Conservation (phyloP, 2,888 invertebrate species). For the Piscicola geometra region DNA sequence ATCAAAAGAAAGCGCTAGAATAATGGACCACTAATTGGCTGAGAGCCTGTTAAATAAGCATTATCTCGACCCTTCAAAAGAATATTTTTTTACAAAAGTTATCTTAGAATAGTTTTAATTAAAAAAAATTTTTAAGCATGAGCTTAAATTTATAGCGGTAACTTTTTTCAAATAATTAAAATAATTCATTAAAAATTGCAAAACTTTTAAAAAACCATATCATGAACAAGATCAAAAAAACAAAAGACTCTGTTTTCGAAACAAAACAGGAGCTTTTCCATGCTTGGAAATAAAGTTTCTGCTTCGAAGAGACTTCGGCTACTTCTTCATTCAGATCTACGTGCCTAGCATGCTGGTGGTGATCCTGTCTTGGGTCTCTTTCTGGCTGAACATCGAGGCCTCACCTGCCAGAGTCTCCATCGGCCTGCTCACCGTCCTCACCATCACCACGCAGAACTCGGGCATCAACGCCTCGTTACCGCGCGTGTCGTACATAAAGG, state of each 20-base stretch:
- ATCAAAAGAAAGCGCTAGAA: no score
- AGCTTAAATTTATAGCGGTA: no score
- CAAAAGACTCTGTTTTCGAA: not conserved
- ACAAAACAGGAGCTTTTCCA: constrained; percentile 42
- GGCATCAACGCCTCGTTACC: constrained; percentile 83
- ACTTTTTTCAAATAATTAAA: no score
- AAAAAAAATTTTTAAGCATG: no score
- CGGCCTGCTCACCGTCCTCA: constrained; percentile 74
- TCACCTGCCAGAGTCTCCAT: constrained; percentile 83
- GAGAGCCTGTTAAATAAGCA: no score
- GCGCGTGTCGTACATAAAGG: constrained; percentile 85
- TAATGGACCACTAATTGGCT: no score
- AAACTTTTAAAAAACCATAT: no score
- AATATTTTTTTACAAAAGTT: no score
- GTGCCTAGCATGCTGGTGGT: constrained; percentile 60
- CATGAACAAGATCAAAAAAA: no score
- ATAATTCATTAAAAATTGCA: no score
- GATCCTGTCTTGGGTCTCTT: constrained; percentile 93
- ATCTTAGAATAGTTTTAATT: no score
- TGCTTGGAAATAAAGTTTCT: constrained; percentile 42
- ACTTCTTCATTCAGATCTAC: constrained; percentile 45
- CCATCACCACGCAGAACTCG: constrained; percentile 79
- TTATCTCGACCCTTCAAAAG: no score
- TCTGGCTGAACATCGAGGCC: constrained; percentile 81
- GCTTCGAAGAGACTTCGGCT: constrained; percentile 44